These are phyloP conservation scores for Calameuta idolon DNA, from an alignment of 2,888 invertebrate species.

Conservation along the genomic window DNA sequence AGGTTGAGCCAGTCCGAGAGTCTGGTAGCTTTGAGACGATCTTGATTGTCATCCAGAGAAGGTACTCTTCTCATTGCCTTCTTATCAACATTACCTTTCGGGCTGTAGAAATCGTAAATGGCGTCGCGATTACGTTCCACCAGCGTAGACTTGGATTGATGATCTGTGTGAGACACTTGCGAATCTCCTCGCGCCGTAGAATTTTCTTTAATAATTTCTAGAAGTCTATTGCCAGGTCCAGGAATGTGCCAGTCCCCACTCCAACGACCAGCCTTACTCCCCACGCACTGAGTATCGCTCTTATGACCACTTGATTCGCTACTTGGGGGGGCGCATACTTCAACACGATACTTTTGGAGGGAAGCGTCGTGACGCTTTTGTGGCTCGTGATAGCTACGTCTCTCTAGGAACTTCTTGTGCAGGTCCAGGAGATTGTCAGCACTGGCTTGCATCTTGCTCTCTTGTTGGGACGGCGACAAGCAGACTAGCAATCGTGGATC, in stretches of 20 bases:
- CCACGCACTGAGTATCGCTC: conserved; percentile 14
- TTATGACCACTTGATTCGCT: conserved; percentile 11
- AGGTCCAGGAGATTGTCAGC: conserved; percentile 76
- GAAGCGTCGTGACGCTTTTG: conserved; percentile 15
- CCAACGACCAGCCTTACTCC: conserved; percentile 18
- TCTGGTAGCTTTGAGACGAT: conserved; percentile 56
- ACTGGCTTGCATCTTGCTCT: conserved; percentile 69
- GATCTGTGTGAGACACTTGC: background rate
- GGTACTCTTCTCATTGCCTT: background rate
- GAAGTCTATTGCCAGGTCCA: conserved; percentile 40
- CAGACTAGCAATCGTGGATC: conserved; percentile 76
- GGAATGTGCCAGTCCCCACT: conserved; percentile 27
- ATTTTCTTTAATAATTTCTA: conserved; percentile 58
- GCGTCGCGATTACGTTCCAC: conserved; percentile 18
- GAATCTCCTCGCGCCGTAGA: conserved; percentile 25
- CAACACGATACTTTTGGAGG: conserved; percentile 39
- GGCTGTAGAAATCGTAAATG: conserved; percentile 21
- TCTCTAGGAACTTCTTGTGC: conserved; percentile 77
- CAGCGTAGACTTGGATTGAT: background rate
- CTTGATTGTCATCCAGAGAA: conserved; percentile 34
- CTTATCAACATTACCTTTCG: background rate
- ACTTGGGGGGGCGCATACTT: conserved; percentile 12
- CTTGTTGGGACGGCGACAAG: conserved; percentile 80
- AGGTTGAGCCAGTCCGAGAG: conserved; percentile 63
- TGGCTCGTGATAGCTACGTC: conserved; percentile 72